Evolutionary conservation across 2,797 vertebrate species (phyloP).

Genomic region (Darevskia mixta): DNA sequence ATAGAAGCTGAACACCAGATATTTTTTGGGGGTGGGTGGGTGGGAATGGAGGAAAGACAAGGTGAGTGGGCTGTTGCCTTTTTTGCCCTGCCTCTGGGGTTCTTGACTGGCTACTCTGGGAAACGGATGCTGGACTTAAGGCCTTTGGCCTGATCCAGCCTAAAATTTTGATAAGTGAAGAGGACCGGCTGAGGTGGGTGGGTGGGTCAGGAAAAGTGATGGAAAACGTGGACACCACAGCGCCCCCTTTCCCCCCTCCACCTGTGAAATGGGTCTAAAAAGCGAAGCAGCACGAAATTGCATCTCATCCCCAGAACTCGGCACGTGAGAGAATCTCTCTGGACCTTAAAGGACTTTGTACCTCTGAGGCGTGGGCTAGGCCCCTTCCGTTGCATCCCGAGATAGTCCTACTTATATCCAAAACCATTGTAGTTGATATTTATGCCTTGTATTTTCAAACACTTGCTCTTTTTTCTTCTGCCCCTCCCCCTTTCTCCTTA

Average conservation of each 20-base stretch:
- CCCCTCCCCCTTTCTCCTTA: not conserved
- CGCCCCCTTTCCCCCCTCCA: no score
- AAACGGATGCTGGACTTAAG: no score
- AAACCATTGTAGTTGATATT: constrained; percentile 6
- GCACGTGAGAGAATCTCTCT: not conserved
- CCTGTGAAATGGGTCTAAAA: not conserved
- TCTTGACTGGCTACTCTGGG: not conserved
- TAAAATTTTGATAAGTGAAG: not conserved
- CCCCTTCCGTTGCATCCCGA: not conserved
- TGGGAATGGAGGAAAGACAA: not conserved
- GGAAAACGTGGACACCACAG: not conserved
- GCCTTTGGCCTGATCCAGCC: no score
- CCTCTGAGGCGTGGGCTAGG: not conserved
- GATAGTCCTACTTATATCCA: not conserved
- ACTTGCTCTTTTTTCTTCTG: not conserved
- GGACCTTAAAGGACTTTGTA: not conserved
- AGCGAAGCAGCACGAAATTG: not conserved
- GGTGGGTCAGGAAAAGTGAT: not conserved
- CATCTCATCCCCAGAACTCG: not conserved
- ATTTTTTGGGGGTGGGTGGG: no score
- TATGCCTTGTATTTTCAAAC: constrained; percentile 18
- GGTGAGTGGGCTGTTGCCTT: not conserved
- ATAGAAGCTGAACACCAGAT: not conserved
- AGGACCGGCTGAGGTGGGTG: no score
- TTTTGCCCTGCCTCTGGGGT: not conserved